phyloP scores from a whole-genome alignment of 2,113 vertebrate species.

The Pseudopodoces humilis region DNA sequence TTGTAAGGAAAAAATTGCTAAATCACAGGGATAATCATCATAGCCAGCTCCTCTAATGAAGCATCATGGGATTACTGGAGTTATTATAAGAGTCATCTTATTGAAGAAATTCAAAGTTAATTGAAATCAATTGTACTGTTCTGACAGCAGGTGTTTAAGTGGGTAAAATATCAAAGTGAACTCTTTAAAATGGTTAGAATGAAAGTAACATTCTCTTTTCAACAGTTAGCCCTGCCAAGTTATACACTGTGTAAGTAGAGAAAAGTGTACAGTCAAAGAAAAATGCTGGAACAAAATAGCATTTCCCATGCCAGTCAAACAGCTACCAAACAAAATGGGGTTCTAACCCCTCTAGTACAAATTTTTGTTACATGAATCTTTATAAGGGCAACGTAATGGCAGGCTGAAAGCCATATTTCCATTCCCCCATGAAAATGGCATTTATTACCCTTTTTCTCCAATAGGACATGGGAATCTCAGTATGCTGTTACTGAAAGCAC shows the following conservation, averaged over 20 bases:
- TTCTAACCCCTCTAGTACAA: background rate
- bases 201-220: background rate
- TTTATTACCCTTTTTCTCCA: background rate
- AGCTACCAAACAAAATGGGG: constrained; percentile 34
- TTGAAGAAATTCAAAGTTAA: constrained; percentile 67
- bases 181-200: constrained; percentile 41
- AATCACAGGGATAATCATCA: constrained; percentile 63
- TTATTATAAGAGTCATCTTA: constrained; percentile 64
- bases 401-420: background rate
- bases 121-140: constrained; percentile 67
- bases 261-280: constrained; percentile 22
- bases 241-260: background rate
- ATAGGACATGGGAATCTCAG: background rate
- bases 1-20: constrained; percentile 62
- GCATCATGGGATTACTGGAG: constrained; percentile 70
- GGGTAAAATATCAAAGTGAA: constrained; percentile 55
- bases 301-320: constrained; percentile 1
- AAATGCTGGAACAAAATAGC: constrained; percentile 9
- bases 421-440: background rate
- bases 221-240: constrained; percentile 11
- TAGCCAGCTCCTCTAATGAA: constrained; percentile 72
- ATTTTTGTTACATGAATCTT: background rate
- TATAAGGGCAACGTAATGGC: background rate
- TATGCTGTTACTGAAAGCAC: background rate
- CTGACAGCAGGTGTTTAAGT: constrained; percentile 68